A percentile compares a stretch with the other conserved stretches of the same genome.
Evolutionary conservation across 2,113 vertebrate genomes (phyloP).

Genomic region (Oriolus oriolus): DNA sequence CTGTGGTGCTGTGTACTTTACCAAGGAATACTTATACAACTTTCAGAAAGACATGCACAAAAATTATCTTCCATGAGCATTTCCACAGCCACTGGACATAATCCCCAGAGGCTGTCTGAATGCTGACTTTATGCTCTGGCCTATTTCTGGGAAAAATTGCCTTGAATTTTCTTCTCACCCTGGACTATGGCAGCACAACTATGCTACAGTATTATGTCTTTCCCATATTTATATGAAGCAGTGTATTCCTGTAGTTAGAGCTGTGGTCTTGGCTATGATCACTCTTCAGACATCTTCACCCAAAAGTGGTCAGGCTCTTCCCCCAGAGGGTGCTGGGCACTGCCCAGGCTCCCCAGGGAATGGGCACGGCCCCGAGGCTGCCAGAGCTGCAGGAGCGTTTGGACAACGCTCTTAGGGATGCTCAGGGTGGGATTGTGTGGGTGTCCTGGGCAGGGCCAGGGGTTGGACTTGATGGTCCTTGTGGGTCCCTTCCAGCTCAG

Average conservation of each 20-base stretch:
- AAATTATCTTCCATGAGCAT: not conserved
- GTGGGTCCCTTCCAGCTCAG: not conserved
- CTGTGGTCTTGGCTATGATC: not conserved
- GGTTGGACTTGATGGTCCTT: not conserved
- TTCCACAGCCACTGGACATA: not conserved
- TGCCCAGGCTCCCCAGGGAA: not conserved
- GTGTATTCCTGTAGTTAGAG: not conserved
- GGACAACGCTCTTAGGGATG: rapidly evolving
- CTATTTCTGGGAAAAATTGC: not conserved
- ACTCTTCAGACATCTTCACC: not conserved
- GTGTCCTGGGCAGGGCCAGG: not conserved
- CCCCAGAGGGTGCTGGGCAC: not conserved
- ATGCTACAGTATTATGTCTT: rapidly evolving
- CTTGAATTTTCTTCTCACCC: not conserved
- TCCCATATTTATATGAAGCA: not conserved
- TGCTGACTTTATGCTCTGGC: rapidly evolving
- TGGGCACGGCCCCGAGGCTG: rapidly evolving
- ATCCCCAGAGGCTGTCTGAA: rapidly evolving
- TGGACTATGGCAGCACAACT: not conserved
- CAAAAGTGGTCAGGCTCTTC: not conserved
- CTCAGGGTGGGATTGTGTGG: not conserved
- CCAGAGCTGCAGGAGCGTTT: not conserved
- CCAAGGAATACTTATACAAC: not conserved
- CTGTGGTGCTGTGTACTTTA: not conserved
- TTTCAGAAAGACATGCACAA: not conserved